Evolutionary conservation across 2,797 vertebrate species (phyloP).

Genomic region (Bucorvus abyssinicus): DNA sequence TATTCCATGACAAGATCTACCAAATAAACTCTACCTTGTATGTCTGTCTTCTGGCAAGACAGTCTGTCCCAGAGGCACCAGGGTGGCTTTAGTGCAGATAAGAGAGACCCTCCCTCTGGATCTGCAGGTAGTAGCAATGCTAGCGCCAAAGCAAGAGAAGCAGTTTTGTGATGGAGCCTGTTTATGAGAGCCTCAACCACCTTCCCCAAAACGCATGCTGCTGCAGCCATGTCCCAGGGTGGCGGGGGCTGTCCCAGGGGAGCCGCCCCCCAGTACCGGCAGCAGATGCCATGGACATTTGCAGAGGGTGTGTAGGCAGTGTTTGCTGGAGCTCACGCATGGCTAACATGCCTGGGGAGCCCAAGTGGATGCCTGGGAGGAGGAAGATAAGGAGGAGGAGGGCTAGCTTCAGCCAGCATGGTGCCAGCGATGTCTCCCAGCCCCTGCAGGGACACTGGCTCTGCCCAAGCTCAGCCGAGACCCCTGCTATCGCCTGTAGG

Average conservation of each 20-base stretch:
- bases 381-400: background rate
- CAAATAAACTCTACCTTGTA: background rate
- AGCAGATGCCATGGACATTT: background rate
- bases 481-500: rapidly evolving
- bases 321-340: background rate
- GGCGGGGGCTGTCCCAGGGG: background rate
- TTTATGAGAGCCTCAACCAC: background rate
- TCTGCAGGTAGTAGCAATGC: background rate
- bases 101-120: background rate
- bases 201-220: background rate
- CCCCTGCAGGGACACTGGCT: background rate
- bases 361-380: background rate
- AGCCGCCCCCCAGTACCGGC: background rate
- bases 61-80: background rate
- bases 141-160: background rate
- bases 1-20: background rate
- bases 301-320: background rate
- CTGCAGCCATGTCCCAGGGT: rapidly evolving
- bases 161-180: background rate
- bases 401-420: background rate
- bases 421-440: background rate
- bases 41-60: background rate
- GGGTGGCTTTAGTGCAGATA: background rate
- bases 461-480: background rate
- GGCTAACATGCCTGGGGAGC: background rate